Conservation (phyloP, 2,888 invertebrate species). For the Leucania comma region DNA sequence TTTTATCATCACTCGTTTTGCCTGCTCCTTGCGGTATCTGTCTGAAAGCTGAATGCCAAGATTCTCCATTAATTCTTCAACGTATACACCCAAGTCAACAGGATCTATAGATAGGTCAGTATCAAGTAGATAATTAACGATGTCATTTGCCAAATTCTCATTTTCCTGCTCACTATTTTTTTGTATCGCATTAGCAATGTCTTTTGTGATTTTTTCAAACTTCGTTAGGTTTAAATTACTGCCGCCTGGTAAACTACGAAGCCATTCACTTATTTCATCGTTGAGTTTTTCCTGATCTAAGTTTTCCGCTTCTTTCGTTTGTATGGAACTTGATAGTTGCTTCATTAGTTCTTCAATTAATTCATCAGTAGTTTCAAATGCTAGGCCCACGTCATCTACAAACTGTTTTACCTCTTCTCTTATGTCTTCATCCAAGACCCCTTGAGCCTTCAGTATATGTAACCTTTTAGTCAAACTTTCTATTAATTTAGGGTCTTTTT, state of each 20-base stretch:
- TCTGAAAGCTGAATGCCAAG: conserved; percentile 24
- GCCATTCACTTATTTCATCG: conserved; percentile 61
- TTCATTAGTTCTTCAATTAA: conserved; percentile 44
- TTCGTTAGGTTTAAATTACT: conserved; percentile 24
- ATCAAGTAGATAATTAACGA: conserved; percentile 31
- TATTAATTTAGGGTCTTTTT: conserved; percentile 34
- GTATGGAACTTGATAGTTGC: conserved; percentile 22
- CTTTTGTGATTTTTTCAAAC: conserved; percentile 18
- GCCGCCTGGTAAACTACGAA: conserved; percentile 51
- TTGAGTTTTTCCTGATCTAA: conserved; percentile 49
- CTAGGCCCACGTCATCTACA: conserved; percentile 23
- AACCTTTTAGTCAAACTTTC: conserved; percentile 60
- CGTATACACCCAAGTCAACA: conserved; percentile 8
- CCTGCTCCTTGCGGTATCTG: conserved; percentile 8
- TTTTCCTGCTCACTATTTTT: conserved; percentile 11
- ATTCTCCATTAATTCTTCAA: conserved; percentile 37
- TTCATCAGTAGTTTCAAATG: conserved; percentile 26
- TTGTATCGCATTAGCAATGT: conserved; percentile 31
- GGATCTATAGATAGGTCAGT: conserved; percentile 17
- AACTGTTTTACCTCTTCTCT: conserved; percentile 33
- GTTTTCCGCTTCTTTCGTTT: conserved; percentile 24
- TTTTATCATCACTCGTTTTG: conserved; percentile 10
- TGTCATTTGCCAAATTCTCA: conserved; percentile 26
- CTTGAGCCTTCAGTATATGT: conserved; percentile 48
- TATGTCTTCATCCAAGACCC: conserved; percentile 44